Conservation (phyloP, 2,797 vertebrate genomes). For the Coluber constrictor region DNA sequence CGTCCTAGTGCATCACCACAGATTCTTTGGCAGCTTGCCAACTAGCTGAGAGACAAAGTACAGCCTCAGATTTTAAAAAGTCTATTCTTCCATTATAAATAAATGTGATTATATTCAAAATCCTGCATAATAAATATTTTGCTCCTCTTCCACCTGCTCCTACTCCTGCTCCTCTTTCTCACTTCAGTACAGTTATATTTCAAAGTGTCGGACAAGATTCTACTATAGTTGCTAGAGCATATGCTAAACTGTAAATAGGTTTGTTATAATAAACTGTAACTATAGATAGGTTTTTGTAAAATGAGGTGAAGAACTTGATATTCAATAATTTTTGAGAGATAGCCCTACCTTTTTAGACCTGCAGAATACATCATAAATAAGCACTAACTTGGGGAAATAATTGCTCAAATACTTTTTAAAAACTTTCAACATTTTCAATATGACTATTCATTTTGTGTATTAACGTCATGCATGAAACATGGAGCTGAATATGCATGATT, state of each 20-base stretch:
- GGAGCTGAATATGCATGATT: conserved; percentile 41
- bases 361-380: conserved; percentile 10
- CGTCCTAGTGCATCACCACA: neutral
- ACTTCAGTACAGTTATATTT: neutral
- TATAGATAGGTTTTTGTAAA: neutral
- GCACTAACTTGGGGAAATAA: conserved; percentile 12
- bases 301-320: neutral
- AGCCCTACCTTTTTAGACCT: neutral
- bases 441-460: conserved; percentile 29
- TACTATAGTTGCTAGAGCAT: neutral
- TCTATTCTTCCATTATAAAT: neutral
- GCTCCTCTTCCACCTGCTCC: neutral
- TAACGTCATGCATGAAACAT: conserved; percentile 10
- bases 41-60: neutral
- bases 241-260: neutral
- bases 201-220: neutral
- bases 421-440: neutral
- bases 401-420: neutral
- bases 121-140: neutral
- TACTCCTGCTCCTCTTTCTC: neutral
- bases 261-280: no score
- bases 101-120: neutral
- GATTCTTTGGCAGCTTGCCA: neutral
- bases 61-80: neutral
- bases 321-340: neutral